Evolutionary conservation across 2,797 vertebrate genomes (phyloP).

Genomic region (Sitta carolinensis): DNA sequence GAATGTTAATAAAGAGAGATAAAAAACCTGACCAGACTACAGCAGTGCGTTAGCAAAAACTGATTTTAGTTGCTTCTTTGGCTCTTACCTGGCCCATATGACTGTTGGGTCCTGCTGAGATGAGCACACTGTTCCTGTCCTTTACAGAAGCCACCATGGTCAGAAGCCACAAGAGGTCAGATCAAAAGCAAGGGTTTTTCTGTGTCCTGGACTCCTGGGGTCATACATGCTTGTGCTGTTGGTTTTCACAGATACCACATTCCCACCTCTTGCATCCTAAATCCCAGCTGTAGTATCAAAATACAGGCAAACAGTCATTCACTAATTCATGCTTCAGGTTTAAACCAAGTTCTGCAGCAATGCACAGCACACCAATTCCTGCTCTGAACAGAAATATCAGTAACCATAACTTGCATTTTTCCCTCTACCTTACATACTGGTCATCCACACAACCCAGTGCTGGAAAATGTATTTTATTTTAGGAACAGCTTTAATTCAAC

Average conservation of each 20-base stretch:
- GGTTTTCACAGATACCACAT: constrained; percentile 80
- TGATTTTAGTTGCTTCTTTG: background rate
- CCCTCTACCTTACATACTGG: background rate
- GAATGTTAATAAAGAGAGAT: background rate
- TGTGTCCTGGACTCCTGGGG: constrained; percentile 73
- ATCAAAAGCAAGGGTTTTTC: constrained; percentile 82
- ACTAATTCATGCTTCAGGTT: background rate
- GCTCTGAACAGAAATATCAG: accelerated
- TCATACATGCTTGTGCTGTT: constrained; percentile 80
- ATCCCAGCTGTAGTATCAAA: background rate
- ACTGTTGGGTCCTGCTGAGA: constrained; percentile 77
- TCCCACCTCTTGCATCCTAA: constrained; percentile 78
- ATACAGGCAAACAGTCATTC: background rate
- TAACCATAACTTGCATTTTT: background rate
- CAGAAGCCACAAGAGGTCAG: constrained; percentile 79
- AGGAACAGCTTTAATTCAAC: background rate
- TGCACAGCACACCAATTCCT: background rate
- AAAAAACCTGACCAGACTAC: background rate
- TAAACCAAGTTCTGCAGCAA: background rate
- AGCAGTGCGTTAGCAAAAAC: background rate
- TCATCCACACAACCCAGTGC: background rate
- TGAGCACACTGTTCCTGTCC: constrained; percentile 71
- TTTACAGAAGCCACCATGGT: constrained; percentile 75
- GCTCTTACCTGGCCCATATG: constrained; percentile 78
- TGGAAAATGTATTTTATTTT: constrained; percentile 22